These are phyloP conservation scores for Cheilosia pagana DNA, from an alignment of 2,888 invertebrate species.

Conservation along the genomic window DNA sequence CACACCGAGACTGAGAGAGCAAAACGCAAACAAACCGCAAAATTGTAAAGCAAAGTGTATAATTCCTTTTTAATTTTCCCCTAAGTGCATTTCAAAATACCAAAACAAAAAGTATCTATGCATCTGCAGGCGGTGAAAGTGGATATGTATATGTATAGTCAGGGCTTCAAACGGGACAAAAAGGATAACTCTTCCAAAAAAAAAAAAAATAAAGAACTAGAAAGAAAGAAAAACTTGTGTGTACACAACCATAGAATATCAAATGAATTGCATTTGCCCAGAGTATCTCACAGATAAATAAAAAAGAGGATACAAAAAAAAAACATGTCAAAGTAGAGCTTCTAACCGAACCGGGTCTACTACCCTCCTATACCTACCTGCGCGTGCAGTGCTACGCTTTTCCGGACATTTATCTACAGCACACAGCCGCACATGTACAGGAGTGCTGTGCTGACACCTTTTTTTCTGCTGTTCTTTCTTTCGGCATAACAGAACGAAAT, in stretches of 20 bases:
- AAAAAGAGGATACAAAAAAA: constrained; percentile 27
- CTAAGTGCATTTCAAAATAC: constrained; percentile 80
- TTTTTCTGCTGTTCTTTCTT: constrained; percentile 59
- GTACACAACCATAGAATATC: constrained; percentile 67
- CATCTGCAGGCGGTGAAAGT: constrained; percentile 62
- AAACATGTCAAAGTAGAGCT: constrained; percentile 50
- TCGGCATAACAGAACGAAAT: constrained; percentile 49
- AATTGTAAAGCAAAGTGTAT: constrained; percentile 80
- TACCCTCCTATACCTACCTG: constrained; percentile 59
- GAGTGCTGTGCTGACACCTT: constrained; percentile 63
- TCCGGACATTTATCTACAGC: constrained; percentile 65
- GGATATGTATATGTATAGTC: constrained; percentile 30
- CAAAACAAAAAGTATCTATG: constrained; percentile 62
- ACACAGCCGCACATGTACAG: constrained; percentile 10
- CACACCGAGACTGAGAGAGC: constrained; percentile 66
- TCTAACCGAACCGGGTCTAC: constrained; percentile 45
- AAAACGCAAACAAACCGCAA: constrained; percentile 80
- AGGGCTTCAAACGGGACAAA: constrained; percentile 50
- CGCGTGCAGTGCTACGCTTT: constrained; percentile 44
- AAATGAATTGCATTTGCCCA: constrained; percentile 71
- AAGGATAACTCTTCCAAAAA: constrained; percentile 60
- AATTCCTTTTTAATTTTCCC: constrained; percentile 82
- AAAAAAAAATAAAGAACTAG: constrained; percentile 22
- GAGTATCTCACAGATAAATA: constrained; percentile 58
- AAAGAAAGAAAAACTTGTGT: constrained; percentile 51